Evolutionary conservation across 2,888 invertebrate species (phyloP).

Genomic region (Brassicogethes aeneus): DNA sequence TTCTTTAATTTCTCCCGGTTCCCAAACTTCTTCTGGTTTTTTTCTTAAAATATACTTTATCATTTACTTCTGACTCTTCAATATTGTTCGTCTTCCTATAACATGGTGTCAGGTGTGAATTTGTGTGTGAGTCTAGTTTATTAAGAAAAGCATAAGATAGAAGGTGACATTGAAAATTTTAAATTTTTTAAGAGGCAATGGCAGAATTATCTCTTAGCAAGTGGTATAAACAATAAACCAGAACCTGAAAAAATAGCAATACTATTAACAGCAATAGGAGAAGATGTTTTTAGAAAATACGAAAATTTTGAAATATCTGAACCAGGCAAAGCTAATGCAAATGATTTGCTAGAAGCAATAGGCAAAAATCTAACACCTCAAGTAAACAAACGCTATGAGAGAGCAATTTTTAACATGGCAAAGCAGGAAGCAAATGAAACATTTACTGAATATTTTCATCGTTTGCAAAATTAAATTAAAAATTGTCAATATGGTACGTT

Average conservation of each 20-base stretch:
- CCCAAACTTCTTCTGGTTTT: background rate
- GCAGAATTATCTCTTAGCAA: background rate
- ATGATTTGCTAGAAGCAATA: background rate
- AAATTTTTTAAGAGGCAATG: background rate
- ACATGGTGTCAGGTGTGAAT: no score
- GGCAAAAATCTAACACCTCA: background rate
- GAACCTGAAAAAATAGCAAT: background rate
- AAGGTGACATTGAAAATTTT: constrained; percentile 3
- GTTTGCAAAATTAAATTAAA: background rate
- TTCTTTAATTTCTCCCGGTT: background rate
- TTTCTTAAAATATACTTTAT: background rate
- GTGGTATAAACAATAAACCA: background rate
- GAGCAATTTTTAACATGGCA: background rate
- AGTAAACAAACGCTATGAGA: background rate
- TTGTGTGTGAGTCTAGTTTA: no score
- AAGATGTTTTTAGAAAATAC: background rate
- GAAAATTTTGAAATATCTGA: background rate
- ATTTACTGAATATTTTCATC: background rate
- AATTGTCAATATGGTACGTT: background rate
- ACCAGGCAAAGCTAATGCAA: background rate
- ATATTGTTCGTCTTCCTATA: background rate
- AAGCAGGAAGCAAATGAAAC: background rate
- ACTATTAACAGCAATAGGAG: background rate
- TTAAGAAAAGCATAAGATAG: no score
- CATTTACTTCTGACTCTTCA: background rate